These are phyloP conservation scores for Synodontis membranacea DNA, from an alignment of 2,113 vertebrate species.

Conservation along the genomic window DNA sequence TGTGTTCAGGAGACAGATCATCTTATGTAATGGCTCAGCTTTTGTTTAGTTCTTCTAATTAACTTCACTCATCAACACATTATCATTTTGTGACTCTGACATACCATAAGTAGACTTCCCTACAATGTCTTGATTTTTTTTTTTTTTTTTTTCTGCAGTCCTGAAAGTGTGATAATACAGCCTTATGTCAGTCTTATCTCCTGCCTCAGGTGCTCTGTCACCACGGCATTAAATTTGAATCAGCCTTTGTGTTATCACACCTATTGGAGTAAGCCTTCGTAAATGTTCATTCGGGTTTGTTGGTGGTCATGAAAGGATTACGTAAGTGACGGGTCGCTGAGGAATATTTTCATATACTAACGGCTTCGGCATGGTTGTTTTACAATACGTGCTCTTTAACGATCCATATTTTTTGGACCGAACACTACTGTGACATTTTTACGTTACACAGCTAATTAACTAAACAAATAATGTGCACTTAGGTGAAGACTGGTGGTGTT, in stretches of 20 bases:
- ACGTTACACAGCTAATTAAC: not conserved
- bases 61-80: slow-evolving; percentile 3
- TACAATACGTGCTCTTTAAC: not conserved
- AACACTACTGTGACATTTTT: not conserved
- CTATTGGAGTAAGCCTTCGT: not conserved
- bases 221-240: not conserved
- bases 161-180: not conserved
- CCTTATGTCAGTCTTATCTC: slow-evolving; percentile 7
- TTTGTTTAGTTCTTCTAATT: slow-evolving; percentile 12
- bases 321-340: not conserved
- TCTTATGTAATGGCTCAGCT: not conserved
- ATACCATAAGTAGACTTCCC: not conserved
- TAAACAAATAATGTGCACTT: not conserved
- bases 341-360: not conserved
- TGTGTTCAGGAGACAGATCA: not conserved
- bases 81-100: not conserved
- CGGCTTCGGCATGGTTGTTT: not conserved
- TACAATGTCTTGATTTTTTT: not conserved
- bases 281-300: not conserved
- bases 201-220: slow-evolving; percentile 3
- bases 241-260: not conserved
- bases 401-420: no score
- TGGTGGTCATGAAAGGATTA: not conserved
- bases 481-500: not conserved
- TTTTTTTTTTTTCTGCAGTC: not conserved